A percentile compares a stretch with the other conserved stretches of the same genome.
phyloP scores from a whole-genome alignment of 1,140 invertebrate genomes.

The Metaphire vulgaris region DNA sequence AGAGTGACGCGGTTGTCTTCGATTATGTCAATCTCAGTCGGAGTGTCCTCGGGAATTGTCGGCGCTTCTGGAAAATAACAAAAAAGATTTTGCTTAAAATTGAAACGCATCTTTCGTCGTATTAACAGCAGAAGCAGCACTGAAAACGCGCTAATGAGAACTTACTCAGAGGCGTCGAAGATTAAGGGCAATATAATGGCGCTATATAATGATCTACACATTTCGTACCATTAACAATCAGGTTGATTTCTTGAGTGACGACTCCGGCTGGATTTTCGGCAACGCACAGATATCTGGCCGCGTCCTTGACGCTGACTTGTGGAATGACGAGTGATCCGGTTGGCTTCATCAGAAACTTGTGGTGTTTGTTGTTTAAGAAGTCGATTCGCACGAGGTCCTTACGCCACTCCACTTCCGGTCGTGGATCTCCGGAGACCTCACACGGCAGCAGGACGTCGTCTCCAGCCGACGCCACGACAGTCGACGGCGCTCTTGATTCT shows the following conservation, averaged over 20 bases:
- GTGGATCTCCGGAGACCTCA: constrained; percentile 54
- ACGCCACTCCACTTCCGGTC: constrained; percentile 47
- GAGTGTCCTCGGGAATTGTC: constrained; percentile 7
- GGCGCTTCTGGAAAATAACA: constrained; percentile 26
- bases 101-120: too few relatives aligned
- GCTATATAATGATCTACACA: too few relatives aligned
- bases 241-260: constrained; percentile 31
- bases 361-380: constrained; percentile 24
- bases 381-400: constrained; percentile 44
- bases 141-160: too few relatives aligned
- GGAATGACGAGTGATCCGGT: constrained; percentile 17
- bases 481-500: constrained; percentile 73
- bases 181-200: too few relatives aligned
- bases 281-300: constrained; percentile 52
- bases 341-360: constrained; percentile 22
- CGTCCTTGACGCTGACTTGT: constrained; percentile 35
- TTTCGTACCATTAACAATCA: constrained; percentile 29
- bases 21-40: constrained; percentile 37
- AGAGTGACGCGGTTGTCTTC: constrained; percentile 42
- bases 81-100: too few relatives aligned
- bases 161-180: too few relatives aligned
- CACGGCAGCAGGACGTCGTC: constrained; percentile 47
- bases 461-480: constrained; percentile 84
- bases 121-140: too few relatives aligned
- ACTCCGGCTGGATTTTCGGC: constrained; percentile 56